Percentiles rank a stretch among this genome's conserved stretches.
Evolutionary conservation across 2,113 vertebrate genomes (phyloP).

Genomic region (Alces alces): DNA sequence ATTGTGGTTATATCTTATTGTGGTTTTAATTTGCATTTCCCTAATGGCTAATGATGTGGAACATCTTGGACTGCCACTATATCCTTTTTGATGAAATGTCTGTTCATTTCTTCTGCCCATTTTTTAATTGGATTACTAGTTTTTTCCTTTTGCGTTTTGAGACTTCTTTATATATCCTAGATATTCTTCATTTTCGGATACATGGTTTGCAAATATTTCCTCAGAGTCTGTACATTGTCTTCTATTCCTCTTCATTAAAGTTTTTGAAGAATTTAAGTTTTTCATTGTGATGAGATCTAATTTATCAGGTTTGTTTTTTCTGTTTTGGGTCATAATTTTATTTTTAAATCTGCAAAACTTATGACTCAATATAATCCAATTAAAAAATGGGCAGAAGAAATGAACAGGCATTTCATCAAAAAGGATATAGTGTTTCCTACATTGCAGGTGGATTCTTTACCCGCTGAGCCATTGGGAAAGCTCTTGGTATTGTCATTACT

Average conservation of each 20-base stretch:
- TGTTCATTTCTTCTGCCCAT: not conserved
- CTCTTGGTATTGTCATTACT: no score
- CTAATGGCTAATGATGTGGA: not conserved
- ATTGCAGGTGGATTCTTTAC: no score
- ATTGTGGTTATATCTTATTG: not conserved
- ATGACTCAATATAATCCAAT: no score
- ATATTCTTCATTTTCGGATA: not conserved
- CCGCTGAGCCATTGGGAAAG: no score
- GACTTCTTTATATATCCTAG: not conserved
- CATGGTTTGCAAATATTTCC: not conserved
- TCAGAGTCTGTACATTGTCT: not conserved
- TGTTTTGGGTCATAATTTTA: not conserved
- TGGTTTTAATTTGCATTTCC: not conserved
- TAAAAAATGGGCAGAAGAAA: no score
- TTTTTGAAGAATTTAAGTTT: not conserved
- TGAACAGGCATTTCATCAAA: no score
- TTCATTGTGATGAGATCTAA: not conserved
- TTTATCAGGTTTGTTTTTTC: not conserved
- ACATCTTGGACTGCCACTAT: not conserved
- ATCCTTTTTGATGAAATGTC: not conserved
- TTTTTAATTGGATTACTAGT: not conserved
- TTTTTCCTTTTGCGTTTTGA: not conserved
- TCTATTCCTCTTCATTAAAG: not conserved
- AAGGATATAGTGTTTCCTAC: no score
- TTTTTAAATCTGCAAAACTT: not conserved